phyloP scores from a whole-genome alignment of 2,888 invertebrate genomes.

The Muschampia plurimacula region DNA sequence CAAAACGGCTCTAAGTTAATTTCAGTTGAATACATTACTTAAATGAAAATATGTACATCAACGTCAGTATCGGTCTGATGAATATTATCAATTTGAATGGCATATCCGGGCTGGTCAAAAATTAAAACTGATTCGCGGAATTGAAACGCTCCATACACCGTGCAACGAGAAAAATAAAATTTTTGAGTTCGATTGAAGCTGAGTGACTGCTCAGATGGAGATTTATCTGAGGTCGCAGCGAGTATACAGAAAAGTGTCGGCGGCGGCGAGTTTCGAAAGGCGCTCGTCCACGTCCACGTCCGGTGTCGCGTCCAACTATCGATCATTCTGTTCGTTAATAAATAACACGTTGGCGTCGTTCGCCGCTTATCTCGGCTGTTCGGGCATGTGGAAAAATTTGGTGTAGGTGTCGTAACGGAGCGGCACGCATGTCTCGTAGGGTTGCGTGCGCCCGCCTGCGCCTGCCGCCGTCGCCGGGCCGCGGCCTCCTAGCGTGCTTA shows the following conservation, averaged over 20 bases:
- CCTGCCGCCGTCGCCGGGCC: conserved; percentile 53
- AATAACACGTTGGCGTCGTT: conserved; percentile 84
- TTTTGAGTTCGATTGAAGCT: conserved; percentile 56
- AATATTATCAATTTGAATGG: conserved; percentile 39
- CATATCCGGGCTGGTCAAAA: conserved; percentile 39
- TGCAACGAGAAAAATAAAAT: conserved; percentile 49
- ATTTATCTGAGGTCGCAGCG: conserved; percentile 63
- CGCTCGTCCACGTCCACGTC: conserved; percentile 75
- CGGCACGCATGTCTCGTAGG: conserved; percentile 79
- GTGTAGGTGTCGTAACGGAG: conserved; percentile 85
- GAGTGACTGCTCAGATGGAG: conserved; percentile 62
- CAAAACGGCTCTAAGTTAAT: conserved; percentile 13
- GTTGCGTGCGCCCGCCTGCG: conserved; percentile 68
- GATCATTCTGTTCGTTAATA: conserved; percentile 86
- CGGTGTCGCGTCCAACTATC: conserved; percentile 85
- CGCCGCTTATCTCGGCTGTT: conserved; percentile 81
- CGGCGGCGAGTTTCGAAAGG: conserved; percentile 79
- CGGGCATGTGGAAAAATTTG: conserved; percentile 85
- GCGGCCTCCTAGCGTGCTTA: conserved; percentile 57
- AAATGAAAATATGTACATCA: conserved; percentile 38
- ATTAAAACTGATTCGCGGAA: conserved; percentile 40
- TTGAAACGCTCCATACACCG: conserved; percentile 31
- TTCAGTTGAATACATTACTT: conserved; percentile 25
- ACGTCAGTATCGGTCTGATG: conserved; percentile 40
- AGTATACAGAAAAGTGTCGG: conserved; percentile 58